Evolutionary conservation across 2,797 vertebrate genomes (phyloP).

Genomic region (Gouania willdenowi): DNA sequence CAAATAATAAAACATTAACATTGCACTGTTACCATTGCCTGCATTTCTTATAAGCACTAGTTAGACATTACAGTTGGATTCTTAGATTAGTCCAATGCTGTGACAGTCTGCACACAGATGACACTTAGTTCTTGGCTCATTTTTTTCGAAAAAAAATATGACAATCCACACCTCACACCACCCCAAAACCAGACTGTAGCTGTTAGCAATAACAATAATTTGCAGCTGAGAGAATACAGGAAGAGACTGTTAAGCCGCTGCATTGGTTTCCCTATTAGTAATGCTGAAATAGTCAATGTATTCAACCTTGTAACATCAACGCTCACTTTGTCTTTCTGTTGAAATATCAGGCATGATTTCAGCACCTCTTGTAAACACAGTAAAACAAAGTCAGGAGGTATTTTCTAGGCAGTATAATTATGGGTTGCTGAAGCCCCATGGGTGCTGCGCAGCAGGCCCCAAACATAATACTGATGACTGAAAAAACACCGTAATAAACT

Average conservation of each 20-base stretch:
- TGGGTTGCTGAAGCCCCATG: not conserved
- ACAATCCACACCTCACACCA: too few species aligned
- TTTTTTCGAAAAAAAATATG: too few species aligned
- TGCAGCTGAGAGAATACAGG: too few species aligned
- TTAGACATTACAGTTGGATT: too few species aligned
- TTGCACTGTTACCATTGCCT: too few species aligned
- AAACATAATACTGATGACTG: not conserved
- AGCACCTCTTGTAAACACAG: not conserved
- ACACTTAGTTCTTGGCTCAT: too few species aligned
- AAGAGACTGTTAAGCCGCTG: not conserved
- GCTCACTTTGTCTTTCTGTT: not conserved
- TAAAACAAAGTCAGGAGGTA: not conserved
- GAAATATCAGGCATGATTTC: not conserved
- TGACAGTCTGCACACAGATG: too few species aligned
- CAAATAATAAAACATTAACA: constrained; percentile 28
- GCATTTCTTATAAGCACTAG: too few species aligned
- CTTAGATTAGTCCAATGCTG: too few species aligned
- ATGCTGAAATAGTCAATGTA: not conserved
- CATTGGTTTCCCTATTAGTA: not conserved
- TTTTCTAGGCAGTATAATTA: not conserved
- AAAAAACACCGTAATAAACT: not conserved
- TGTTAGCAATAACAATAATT: too few species aligned
- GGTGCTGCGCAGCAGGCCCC: not conserved
- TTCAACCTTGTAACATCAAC: not conserved
- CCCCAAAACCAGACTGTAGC: too few species aligned